Evolutionary conservation across 2,113 vertebrate species (phyloP).

Genomic region (Peromyscus polionotus): DNA sequence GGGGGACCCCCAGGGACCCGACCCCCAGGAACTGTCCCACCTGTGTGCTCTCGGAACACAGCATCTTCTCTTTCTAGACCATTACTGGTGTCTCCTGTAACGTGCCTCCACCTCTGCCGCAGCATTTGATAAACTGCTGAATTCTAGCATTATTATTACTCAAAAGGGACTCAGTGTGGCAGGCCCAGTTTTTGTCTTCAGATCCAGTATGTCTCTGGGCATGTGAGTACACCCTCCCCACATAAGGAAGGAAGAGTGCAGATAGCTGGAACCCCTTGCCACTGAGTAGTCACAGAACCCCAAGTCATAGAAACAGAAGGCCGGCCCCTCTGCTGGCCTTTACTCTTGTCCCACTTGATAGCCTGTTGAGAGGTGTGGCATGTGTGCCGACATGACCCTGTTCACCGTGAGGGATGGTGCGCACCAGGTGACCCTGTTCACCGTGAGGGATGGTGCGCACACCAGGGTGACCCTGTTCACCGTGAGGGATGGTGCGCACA

Average conservation of each 20-base stretch:
- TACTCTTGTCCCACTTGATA: neutral
- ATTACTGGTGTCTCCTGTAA: neutral
- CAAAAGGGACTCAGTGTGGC: neutral
- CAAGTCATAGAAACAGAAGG: neutral
- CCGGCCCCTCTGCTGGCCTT: fast-evolving
- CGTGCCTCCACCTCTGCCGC: neutral
- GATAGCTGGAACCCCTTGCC: too few relatives aligned
- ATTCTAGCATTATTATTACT: too few relatives aligned
- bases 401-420: neutral
- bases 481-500: too few relatives aligned
- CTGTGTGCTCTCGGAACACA: neutral
- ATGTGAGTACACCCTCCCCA: fast-evolving
- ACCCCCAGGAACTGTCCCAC: neutral
- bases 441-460: too few relatives aligned
- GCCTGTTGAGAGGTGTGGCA: neutral
- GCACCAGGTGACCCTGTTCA: neutral
- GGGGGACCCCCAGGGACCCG: neutral
- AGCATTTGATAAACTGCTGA: neutral
- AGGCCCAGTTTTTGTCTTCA: neutral
- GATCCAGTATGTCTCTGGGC: neutral
- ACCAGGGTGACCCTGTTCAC: too few relatives aligned
- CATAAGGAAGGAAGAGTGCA: neutral
- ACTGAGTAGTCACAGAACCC: fast-evolving
- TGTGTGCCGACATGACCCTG: neutral
- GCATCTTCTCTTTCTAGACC: neutral